Evolutionary conservation across 2,113 vertebrate species (phyloP), one percentile per base, ranked within the genome.

Genomic region (Chamaetylas fuelleborni): DNA sequence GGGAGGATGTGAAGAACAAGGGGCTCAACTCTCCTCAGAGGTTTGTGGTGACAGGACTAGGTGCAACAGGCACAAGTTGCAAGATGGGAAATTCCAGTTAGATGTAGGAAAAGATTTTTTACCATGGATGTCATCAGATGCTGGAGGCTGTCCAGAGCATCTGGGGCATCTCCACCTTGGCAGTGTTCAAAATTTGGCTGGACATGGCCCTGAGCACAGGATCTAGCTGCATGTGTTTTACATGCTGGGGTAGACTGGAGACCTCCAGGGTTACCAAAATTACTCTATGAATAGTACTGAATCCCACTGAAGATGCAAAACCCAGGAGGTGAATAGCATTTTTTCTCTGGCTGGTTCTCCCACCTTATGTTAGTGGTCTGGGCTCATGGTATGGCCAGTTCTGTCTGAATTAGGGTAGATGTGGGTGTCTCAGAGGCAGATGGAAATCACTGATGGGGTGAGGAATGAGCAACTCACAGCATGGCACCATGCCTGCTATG

Each of bases 401-500:
- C 15, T 69, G 31, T 7, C 53, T 72, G 24, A 24, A 25, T 58
- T 62, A 26, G 28, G n/a, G 66, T n/a, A 24, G 50, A 6, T 82
- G 9, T 65, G 61, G 23, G 38, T 56, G 19, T 62, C 11, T 28
- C 40, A 40, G 61, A 25, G 42, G 36, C 42, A 81, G 50, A 8
- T 50, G 38, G 45, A 14, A 88, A 25, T 22, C 0, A 0, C 40
- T 56, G 33, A 5, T 38, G 40, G 17, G 9, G 11, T 42, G 60
- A 61, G 36, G 33, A 91, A 17, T 15, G 31, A 67, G 12, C 0
- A 1, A 2, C n/a, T 73, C 72, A 19, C 38, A 45, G 1, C 0
- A 0, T 40, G 36, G 26, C 31, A 29, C 50, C 1, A 0, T 31
- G n/a, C 28, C 31, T 9, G 6, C 18, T 70, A 0, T 40, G 9